Evolutionary conservation across 2,113 vertebrate genomes (phyloP).

Genomic region (Boulengerochromis microlepis): DNA sequence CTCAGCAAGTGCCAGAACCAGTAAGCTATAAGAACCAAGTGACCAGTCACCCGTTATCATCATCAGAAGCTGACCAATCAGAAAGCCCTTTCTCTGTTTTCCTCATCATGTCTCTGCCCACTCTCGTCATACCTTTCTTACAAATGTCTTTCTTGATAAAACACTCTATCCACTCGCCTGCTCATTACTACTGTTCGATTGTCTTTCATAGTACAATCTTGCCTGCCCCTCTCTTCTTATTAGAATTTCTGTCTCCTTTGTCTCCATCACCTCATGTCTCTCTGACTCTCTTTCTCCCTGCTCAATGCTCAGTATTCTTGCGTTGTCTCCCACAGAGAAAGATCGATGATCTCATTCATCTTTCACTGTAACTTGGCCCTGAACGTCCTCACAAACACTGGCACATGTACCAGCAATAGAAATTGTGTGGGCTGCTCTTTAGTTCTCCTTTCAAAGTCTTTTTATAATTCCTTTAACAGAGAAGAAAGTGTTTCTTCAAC

Average conservation of each 20-base stretch:
- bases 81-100: not conserved
- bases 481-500: not conserved
- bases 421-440: not conserved
- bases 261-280: not conserved
- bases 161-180: constrained; percentile 7
- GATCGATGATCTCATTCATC: constrained; percentile 53
- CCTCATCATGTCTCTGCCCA: not conserved
- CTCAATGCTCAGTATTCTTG: constrained; percentile 46
- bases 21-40: not conserved
- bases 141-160: constrained; percentile 5
- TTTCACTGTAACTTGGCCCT: constrained; percentile 10
- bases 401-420: not conserved
- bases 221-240: not conserved
- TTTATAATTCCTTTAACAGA: not conserved
- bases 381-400: constrained; percentile 16
- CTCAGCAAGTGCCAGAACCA: constrained; percentile 19
- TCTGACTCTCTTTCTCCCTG: not conserved
- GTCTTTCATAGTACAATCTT: not conserved
- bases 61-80: constrained; percentile 3
- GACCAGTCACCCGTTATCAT: constrained; percentile 16
- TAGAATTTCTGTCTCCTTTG: not conserved
- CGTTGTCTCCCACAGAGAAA: not conserved
- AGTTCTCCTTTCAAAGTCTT: not conserved
- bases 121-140: not conserved
- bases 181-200: not conserved